Evolutionary conservation across 2,888 invertebrate species (phyloP), one percentile per base, ranked within the genome.

Genomic region (Drosophila suboccidentalis): DNA sequence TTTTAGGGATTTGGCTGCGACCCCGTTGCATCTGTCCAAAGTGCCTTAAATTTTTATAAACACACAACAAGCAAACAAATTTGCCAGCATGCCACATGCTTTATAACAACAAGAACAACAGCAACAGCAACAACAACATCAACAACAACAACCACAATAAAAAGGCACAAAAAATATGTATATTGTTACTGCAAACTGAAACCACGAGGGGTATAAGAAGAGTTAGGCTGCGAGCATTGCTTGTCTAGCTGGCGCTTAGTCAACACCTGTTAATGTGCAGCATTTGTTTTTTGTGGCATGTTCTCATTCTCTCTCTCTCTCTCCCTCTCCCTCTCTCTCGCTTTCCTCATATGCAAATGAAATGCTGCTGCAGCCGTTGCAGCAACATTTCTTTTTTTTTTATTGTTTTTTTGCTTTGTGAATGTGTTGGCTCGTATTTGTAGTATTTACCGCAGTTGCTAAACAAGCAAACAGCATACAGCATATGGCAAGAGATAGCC

Each of bases 31-130:
- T 44, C 76, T 70, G 86, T 76, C 73, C 71, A 70, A 84, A 90
- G 90, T 85, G 75, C 73, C 80, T 89, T 86, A 90, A 87, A 90
- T 87, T 89, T 90, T 80, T 87, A 89, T 89, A 87, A 86, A 84
- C 88, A 81, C 41, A 44, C 55, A 57, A 47, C 75, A 79, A 66
- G 71, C 85, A 75, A 81, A 85, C 86, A 90, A 90, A 86, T 86
- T 90, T 90, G 53, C 61, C 61, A 71, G 59, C 82, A 53, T 64
- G 65, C 71, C 84, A 71, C 70, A 78, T 64, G 73, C 79, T 75
- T 72, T 70, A 66, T 55, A 76, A 54, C 43, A 58, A 51, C 39
- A 55, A 34, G 34, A 44, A 15, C 34, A 46, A 15, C 44, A 54
- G 3, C 39, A 53, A 49, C 26, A 22, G 3, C 55, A 76, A 50